Evolutionary conservation across 2,113 vertebrate genomes (phyloP).

Genomic region (Neodon shergylaensis): DNA sequence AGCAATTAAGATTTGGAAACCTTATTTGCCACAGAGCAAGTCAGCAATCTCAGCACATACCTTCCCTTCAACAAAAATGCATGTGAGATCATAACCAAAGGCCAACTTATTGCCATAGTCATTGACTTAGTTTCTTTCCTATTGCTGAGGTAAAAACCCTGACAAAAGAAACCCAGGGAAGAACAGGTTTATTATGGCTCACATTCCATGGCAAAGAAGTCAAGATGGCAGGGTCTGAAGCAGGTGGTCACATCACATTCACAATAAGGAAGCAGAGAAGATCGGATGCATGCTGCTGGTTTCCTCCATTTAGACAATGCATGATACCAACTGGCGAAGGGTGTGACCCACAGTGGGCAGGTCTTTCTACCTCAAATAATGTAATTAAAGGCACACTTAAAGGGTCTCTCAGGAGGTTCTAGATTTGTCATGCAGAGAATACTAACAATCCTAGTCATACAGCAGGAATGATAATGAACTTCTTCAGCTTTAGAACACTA

Average conservation of each 20-base stretch:
- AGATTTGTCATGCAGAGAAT: neutral
- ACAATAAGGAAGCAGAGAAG: neutral
- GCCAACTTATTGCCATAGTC: neutral
- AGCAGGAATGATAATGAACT: neutral
- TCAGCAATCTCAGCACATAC: neutral
- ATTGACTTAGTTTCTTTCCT: neutral
- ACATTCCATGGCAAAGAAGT: neutral
- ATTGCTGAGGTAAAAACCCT: neutral
- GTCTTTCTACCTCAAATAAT: neutral
- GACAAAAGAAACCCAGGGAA: neutral
- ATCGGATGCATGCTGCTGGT: neutral
- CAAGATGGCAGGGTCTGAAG: neutral
- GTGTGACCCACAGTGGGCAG: neutral
- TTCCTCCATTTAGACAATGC: neutral
- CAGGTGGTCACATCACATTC: too few relatives aligned
- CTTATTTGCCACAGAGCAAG: neutral
- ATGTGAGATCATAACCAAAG: conserved; percentile 1
- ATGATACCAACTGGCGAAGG: neutral
- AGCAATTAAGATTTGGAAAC: neutral
- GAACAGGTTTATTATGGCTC: neutral
- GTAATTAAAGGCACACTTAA: neutral
- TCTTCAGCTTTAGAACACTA: neutral
- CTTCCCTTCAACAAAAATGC: neutral
- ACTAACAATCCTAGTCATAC: neutral
- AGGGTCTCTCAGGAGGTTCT: neutral